A percentile compares a stretch with the other conserved stretches of the same genome.
Evolutionary conservation across 1,140 invertebrate genomes (phyloP).

Genomic region (Eriosoma lanigerum): DNA sequence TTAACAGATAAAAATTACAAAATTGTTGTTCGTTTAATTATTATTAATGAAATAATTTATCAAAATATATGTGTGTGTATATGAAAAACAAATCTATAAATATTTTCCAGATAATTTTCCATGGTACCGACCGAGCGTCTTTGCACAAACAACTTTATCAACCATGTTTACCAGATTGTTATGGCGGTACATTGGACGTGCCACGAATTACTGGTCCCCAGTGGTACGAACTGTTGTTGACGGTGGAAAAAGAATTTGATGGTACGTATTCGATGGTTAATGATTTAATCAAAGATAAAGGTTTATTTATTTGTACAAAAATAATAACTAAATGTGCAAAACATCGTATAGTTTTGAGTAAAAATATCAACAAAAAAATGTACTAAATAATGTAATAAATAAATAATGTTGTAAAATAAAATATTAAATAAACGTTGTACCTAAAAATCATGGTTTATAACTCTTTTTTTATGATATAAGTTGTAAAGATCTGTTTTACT

Average conservation of each 20-base stretch:
- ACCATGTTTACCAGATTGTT: slow-evolving; percentile 74
- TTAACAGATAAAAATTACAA: too few species aligned
- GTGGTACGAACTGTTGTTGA: slow-evolving; percentile 71
- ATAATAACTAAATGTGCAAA: not conserved
- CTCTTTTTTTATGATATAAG: too few species aligned
- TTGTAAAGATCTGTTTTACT: too few species aligned
- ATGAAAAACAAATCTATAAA: too few species aligned
- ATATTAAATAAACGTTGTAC: too few species aligned
- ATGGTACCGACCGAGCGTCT: slow-evolving; percentile 78
- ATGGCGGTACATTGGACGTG: slow-evolving; percentile 74
- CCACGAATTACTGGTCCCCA: slow-evolving; percentile 67
- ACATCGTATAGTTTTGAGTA: not conserved
- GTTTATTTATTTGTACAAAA: too few species aligned
- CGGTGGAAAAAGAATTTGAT: slow-evolving; percentile 73
- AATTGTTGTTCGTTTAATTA: too few species aligned
- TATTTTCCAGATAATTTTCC: slow-evolving; percentile 80
- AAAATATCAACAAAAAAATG: not conserved
- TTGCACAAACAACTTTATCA: slow-evolving; percentile 77
- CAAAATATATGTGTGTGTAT: too few species aligned
- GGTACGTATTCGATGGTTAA: slow-evolving; percentile 61
- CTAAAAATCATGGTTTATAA: too few species aligned
- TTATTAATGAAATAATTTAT: too few species aligned
- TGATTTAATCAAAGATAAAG: too few species aligned
- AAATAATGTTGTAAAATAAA: not conserved
- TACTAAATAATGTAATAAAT: not conserved